Evolutionary conservation across 2,797 vertebrate genomes (phyloP).

Genomic region (Phoxinus dragarum): DNA sequence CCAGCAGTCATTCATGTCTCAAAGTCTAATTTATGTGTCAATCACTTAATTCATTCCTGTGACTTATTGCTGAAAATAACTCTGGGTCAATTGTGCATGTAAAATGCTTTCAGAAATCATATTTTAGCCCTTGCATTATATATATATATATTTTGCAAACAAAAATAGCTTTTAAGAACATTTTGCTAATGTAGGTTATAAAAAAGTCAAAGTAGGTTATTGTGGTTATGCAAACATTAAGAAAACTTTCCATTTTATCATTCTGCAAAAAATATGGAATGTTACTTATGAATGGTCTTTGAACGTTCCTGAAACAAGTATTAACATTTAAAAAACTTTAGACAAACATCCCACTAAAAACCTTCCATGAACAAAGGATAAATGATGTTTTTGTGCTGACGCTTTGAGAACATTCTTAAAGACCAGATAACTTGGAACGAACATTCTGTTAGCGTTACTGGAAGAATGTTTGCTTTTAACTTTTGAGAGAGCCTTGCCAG

Average conservation of each 20-base stretch:
- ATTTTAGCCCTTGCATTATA: background rate
- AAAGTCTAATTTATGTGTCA: constrained; percentile 12
- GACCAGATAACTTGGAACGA: background rate
- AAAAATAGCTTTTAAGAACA: too few relatives aligned
- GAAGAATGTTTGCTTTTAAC: background rate
- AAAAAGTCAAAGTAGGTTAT: too few relatives aligned
- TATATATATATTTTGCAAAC: too few relatives aligned
- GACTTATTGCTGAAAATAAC: background rate
- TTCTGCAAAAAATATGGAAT: background rate
- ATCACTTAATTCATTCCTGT: background rate
- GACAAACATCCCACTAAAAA: background rate
- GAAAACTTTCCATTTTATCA: background rate
- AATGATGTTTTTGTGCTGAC: background rate
- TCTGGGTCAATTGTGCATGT: background rate
- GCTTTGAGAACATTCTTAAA: background rate
- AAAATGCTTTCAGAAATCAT: background rate
- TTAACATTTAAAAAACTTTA: background rate
- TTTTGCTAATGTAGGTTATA: too few relatives aligned
- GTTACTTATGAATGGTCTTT: background rate
- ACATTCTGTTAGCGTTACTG: background rate
- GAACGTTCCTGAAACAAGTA: background rate
- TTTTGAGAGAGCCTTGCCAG: background rate
- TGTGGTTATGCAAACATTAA: too few relatives aligned
- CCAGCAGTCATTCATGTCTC: background rate
- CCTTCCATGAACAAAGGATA: background rate